Conservation (phyloP, 2,888 invertebrate genomes). For the Nomada flava region DNA sequence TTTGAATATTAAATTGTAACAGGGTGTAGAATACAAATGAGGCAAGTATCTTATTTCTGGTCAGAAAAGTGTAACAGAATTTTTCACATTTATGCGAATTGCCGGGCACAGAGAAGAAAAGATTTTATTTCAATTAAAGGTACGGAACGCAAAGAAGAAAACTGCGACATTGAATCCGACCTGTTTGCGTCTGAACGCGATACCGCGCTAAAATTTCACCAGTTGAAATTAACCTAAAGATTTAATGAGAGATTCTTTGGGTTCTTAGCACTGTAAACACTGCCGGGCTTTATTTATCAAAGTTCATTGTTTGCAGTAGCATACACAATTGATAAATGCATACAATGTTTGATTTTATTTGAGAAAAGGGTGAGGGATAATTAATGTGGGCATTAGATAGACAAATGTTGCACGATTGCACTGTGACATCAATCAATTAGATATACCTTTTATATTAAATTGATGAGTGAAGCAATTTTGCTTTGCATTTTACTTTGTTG, state of each 20-base stretch:
- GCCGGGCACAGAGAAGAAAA: neutral
- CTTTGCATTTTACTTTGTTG: too few relatives aligned
- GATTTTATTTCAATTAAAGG: slow-evolving; percentile 28
- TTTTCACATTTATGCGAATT: neutral
- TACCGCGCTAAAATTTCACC: slow-evolving; percentile 40
- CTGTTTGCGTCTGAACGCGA: slow-evolving; percentile 17
- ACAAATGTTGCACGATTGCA: too few relatives aligned
- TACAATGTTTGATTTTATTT: neutral
- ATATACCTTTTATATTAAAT: too few relatives aligned
- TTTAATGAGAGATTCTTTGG: slow-evolving; percentile 52
- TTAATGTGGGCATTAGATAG: too few relatives aligned
- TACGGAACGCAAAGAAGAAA: neutral
- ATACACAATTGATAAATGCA: neutral
- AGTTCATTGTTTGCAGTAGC: too few relatives aligned
- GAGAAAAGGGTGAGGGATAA: neutral
- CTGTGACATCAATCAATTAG: too few relatives aligned
- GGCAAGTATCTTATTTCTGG: neutral
- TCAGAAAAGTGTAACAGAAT: neutral
- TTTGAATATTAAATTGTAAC: too few relatives aligned
- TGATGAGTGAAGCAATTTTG: too few relatives aligned
- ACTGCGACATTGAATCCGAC: slow-evolving; percentile 16
- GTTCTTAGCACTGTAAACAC: neutral
- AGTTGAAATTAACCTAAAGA: slow-evolving; percentile 38
- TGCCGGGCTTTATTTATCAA: neutral
- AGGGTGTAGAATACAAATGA: neutral